Conservation (phyloP, 2,797 vertebrate species). For the Bradypodion ventrale region DNA sequence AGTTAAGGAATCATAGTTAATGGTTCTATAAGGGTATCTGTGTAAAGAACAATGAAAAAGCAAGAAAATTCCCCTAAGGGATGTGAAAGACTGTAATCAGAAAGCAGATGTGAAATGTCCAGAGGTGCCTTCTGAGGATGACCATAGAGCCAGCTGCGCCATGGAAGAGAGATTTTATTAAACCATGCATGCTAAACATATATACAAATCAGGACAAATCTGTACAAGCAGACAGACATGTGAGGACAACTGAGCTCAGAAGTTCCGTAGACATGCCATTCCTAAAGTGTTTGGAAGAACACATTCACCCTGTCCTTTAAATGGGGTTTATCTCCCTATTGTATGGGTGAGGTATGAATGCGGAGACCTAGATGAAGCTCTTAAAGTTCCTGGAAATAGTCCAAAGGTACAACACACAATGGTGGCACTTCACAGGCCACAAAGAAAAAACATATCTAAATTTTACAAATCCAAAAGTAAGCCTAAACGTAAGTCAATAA, state of each 20-base stretch:
- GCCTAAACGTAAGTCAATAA: constrained; percentile 8
- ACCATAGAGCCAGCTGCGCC: background rate
- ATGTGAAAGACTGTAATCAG: background rate
- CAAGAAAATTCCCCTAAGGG: background rate
- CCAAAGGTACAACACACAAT: background rate
- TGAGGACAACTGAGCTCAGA: background rate
- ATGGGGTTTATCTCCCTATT: background rate
- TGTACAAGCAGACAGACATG: background rate
- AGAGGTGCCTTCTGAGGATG: background rate
- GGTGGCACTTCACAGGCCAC: background rate
- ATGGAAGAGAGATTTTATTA: background rate
- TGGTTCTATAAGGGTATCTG: background rate
- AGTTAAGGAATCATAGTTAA: background rate
- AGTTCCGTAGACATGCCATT: background rate
- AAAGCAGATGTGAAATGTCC: background rate
- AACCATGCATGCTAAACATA: background rate
- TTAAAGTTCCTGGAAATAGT: background rate
- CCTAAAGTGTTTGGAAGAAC: background rate
- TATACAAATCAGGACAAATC: too few relatives aligned
- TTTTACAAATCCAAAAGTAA: background rate
- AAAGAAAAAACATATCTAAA: constrained; percentile 7
- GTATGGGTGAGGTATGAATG: background rate
- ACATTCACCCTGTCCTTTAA: background rate
- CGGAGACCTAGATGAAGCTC: background rate
- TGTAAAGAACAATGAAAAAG: background rate